Evolutionary conservation across 1,140 invertebrate genomes (phyloP), one percentile per base, ranked within the genome.

Genomic region (Lordiphosa clarofinis): DNA sequence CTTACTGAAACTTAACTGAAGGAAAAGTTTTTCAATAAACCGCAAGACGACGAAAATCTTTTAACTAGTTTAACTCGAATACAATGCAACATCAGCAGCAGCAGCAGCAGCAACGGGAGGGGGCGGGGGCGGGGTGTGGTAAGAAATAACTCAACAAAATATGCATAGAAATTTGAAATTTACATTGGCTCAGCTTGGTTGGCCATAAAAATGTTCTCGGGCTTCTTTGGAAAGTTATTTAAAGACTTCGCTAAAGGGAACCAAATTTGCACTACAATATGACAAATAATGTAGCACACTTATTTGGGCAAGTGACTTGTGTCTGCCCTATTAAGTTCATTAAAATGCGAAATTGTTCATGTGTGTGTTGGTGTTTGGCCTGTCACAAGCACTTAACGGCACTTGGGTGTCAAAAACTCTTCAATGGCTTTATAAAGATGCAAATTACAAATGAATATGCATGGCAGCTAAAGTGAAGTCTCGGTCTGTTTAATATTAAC

Each of bases 21-120:
- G 50, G 24, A 37, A 84, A 82, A 82, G 58, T 82, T 82, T 82
- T 84, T 74, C 76, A 82, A 82, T 82, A 84, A 81, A 76, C 62
- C 72, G 72, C 58, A 50, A 42, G 67, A 76, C 67, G 43, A 46
- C 43, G 43, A 61, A 76, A 82, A 84, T 82, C 76, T 69, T 60
- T 84, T 84, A 82, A 82, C 76, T 84, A 76, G 72, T 76, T 76
- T 58, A 73, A 68, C 49, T 69, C 64, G 46, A 50, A 76, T 82
- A 58, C 69, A 82, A 65, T 82, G 58, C 66, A 67, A 50, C 61
- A 19, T 42, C n/a, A 33, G 39, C 44, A 11, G 24, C 31, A 43
- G 11, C 8, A 36, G 40, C 19, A 15, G 15, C 15, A 15, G 15
- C n/a, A n/a, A n/a, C n/a, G n/a, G n/a, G n/a, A n/a, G n/a, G n/a